Evolutionary conservation across 1,140 invertebrate species (phyloP), one percentile per base, ranked within the genome.

Genomic region (Bombus huntii): DNA sequence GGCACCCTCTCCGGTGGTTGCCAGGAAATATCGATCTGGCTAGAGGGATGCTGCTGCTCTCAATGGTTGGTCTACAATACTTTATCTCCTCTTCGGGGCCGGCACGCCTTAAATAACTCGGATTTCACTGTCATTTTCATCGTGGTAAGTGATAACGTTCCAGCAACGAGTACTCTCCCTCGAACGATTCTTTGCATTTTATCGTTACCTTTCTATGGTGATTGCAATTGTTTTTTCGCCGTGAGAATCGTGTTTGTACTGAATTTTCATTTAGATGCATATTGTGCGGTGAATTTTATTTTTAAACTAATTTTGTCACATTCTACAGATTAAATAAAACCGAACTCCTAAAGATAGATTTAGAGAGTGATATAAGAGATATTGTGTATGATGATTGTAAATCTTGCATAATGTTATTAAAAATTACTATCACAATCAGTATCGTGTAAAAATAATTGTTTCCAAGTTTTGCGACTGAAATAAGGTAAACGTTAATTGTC

Each of bases 1-100:
- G 92, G 78, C 76, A 91, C 92, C 92, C 91, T 93, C 92, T 92
- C 90, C 75, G 72, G 89, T 91, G 92, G 93, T 93, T 93, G 92
- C 92, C 92, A 93, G 92, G 93, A 93, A 93, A 92, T 93, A 93
- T 93, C 93, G 93, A 93, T 93, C 92, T 91, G 91, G 74, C 79
- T 68, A 42, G 80, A 84, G 88, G 87, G 87, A 89, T 92, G 91
- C 91, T 92, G 89, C 85, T 81, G 87, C 91, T 88, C 89, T 89
- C 78, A 85, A 87, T 91, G 85, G 83, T 85, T 84, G 85, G 72
- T 79, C 68, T 81, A 84, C 76, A 85, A 87, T 89, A 89, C 89
- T 86, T 92, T 92, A 91, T 92, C 89, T 91, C 74, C 85, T 85
- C 80, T 71, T 81, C 73, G 74, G 68, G 75, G 57, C 65, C 66